Evolutionary conservation across 2,113 vertebrate species (phyloP).

Genomic region (Numida meleagris): DNA sequence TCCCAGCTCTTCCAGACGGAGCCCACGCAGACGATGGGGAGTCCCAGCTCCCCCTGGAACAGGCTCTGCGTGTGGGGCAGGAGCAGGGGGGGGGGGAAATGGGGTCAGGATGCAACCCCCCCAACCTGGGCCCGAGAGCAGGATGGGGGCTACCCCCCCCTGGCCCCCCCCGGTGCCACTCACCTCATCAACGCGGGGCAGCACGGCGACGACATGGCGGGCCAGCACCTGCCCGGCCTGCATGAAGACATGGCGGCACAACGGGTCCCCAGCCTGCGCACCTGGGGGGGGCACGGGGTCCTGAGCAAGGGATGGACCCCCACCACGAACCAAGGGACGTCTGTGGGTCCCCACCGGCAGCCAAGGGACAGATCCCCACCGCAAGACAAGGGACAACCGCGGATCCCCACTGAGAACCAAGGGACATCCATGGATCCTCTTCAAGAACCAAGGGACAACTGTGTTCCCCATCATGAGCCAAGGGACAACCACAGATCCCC

Average conservation of each 20-base stretch:
- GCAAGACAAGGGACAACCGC: too few relatives aligned
- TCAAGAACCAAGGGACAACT: too few relatives aligned
- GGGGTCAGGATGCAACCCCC: not conserved
- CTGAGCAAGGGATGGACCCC: not conserved
- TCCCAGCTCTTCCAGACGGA: constrained; percentile 97
- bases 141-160: not conserved
- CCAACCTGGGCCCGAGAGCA: too few relatives aligned
- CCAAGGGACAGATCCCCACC: too few relatives aligned
- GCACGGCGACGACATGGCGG: constrained; percentile 85
- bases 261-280: constrained; percentile 83
- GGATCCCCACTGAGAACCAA: too few relatives aligned
- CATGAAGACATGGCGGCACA: constrained; percentile 82
- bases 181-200: constrained; percentile 86
- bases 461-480: too few relatives aligned
- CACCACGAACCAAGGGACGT: too few relatives aligned
- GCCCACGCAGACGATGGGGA: constrained; percentile 93
- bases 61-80: constrained; percentile 73
- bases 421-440: too few relatives aligned
- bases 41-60: constrained; percentile 78
- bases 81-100: rapidly evolving
- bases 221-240: constrained; percentile 86
- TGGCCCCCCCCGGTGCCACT: not conserved
- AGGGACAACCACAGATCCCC: too few relatives aligned
- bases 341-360: too few relatives aligned
- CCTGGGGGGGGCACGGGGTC: constrained; percentile 59